Evolutionary conservation across 2,113 vertebrate genomes (phyloP).

Genomic region (Bubo blakistoni): DNA sequence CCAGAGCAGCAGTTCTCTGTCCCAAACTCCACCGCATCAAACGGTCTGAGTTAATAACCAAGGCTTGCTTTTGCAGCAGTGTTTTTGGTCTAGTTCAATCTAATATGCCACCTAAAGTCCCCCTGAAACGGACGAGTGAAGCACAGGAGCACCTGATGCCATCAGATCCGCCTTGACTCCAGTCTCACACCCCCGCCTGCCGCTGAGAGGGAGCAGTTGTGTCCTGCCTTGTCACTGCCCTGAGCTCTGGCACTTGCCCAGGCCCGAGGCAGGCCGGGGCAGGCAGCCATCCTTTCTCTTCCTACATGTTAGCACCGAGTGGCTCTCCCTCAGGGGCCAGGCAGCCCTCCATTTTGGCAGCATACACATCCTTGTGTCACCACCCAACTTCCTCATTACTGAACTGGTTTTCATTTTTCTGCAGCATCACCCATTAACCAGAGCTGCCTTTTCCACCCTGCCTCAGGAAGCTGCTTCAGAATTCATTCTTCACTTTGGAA

Average conservation of each 20-base stretch:
- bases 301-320: no score
- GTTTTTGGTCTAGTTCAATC: no score
- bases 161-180: no score
- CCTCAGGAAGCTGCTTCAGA: not conserved
- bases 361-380: not conserved
- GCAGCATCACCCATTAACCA: no score
- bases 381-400: not conserved
- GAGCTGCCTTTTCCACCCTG: no score
- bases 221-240: no score
- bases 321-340: not conserved
- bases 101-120: accelerated
- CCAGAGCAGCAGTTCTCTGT: no score
- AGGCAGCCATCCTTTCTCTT: no score
- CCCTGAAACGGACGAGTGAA: accelerated
- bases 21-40: accelerated
- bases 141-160: not conserved
- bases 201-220: accelerated
- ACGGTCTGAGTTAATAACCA: accelerated
- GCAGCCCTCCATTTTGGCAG: no score
- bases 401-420: not conserved
- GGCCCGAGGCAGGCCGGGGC: not conserved
- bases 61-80: not conserved
- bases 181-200: no score
- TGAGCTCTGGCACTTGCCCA: no score
- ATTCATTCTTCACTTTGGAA: no score